These are phyloP conservation scores for Prietella phreatophila DNA, from an alignment of 2,113 vertebrate genomes.

Conservation along the genomic window DNA sequence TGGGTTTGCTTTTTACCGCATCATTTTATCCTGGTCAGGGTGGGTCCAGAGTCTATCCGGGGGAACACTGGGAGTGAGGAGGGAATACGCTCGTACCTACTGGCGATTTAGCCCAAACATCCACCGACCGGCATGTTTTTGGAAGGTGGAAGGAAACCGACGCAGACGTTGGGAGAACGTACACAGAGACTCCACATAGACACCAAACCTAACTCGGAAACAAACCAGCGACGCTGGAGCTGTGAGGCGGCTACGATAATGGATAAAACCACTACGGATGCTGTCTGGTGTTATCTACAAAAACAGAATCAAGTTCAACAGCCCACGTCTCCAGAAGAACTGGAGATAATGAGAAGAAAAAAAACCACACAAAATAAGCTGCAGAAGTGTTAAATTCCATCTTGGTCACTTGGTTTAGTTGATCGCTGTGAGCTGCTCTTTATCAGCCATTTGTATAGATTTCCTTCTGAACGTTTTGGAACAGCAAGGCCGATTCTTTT, in stretches of 20 bases:
- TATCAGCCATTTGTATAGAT: not conserved
- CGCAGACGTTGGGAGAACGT: not conserved
- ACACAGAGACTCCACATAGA: not conserved
- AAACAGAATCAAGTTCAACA: slow-evolving; percentile 8
- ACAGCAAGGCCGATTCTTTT: not conserved
- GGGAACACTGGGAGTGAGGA: not conserved
- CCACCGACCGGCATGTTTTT: not conserved
- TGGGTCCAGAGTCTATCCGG: not conserved
- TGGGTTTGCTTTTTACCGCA: no score
- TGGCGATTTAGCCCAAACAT: not conserved
- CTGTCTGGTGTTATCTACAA: slow-evolving; percentile 7
- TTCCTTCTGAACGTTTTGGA: not conserved
- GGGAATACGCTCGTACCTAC: not conserved
- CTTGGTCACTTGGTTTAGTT: not conserved
- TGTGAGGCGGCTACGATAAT: not conserved
- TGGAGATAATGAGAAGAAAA: not conserved
- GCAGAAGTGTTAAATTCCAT: not conserved
- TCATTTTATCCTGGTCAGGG: no score
- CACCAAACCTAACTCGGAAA: not conserved
- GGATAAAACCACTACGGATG: not conserved
- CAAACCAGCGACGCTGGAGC: not conserved
- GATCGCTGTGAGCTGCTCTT: not conserved
- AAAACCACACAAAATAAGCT: not conserved
- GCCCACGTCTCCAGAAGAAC: not conserved
- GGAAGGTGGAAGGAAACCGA: not conserved